These are phyloP conservation scores for Plodia interpunctella DNA, from an alignment of 1,140 invertebrate species.

Conservation along the genomic window DNA sequence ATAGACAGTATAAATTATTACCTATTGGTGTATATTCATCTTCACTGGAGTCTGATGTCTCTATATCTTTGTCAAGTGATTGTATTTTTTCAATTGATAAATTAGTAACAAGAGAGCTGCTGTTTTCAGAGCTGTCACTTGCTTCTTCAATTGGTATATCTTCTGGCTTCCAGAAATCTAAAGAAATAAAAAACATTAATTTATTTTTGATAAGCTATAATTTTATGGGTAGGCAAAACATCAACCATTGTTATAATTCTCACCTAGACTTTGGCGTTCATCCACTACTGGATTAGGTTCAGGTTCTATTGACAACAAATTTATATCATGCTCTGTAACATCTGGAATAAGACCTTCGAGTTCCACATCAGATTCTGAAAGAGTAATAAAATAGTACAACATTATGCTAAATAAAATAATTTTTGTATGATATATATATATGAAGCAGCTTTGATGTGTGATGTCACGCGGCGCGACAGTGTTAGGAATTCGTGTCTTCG, in stretches of 20 bases:
- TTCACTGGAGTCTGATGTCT: slow-evolving; percentile 65
- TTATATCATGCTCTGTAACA: slow-evolving; percentile 52
- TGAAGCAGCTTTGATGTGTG: no score
- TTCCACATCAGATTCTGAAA: slow-evolving; percentile 59
- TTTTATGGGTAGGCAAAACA: no score
- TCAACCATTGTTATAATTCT: neutral
- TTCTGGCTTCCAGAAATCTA: slow-evolving; percentile 68
- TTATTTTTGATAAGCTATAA: no score
- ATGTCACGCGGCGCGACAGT: no score
- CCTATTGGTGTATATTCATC: slow-evolving; percentile 69
- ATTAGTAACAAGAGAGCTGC: slow-evolving; percentile 64
- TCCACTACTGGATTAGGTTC: slow-evolving; percentile 45
- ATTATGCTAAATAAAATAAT: no score
- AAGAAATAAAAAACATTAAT: no score
- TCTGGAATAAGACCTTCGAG: slow-evolving; percentile 62
- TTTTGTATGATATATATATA: no score
- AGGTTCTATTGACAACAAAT: slow-evolving; percentile 56
- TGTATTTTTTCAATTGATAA: slow-evolving; percentile 63
- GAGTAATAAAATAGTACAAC: slow-evolving; percentile 11
- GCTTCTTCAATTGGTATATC: slow-evolving; percentile 57
- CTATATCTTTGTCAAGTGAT: slow-evolving; percentile 54
- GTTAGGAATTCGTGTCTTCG: no score
- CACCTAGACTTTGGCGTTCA: slow-evolving; percentile 64
- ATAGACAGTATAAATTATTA: slow-evolving; percentile 15
- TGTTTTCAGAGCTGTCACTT: slow-evolving; percentile 70